These are phyloP conservation scores for Ormyrus thymus DNA, from an alignment of 2,888 invertebrate genomes.

Conservation along the genomic window DNA sequence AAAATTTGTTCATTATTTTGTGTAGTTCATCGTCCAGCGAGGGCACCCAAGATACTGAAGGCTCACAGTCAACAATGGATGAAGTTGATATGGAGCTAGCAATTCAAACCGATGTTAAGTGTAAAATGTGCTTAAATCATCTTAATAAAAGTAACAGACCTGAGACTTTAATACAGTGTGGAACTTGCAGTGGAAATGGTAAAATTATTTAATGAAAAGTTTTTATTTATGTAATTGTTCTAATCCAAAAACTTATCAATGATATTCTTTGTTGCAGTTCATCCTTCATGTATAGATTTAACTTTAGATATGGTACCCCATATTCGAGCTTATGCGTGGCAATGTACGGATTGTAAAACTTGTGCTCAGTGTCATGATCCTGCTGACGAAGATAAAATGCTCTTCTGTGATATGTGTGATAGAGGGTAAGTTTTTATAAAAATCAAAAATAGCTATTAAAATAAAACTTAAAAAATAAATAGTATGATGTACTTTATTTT, in stretches of 20 bases:
- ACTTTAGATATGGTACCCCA: constrained; percentile 88
- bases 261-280: constrained; percentile 77
- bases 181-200: constrained; percentile 80
- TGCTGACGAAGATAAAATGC: constrained; percentile 92
- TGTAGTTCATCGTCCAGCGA: constrained; percentile 74
- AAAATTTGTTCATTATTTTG: constrained; percentile 32
- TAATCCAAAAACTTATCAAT: constrained; percentile 13
- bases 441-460: not conserved
- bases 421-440: constrained; percentile 78
- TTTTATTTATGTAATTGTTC: not conserved
- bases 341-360: constrained; percentile 94
- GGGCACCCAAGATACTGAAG: constrained; percentile 74
- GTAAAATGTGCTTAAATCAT: constrained; percentile 76
- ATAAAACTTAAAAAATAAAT: not conserved
- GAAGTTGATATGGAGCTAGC: constrained; percentile 72
- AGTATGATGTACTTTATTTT: not conserved
- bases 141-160: constrained; percentile 75
- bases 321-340: constrained; percentile 92
- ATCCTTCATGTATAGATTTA: constrained; percentile 92
- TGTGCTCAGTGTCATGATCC: constrained; percentile 90
- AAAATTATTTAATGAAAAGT: constrained; percentile 60
- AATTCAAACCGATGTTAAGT: constrained; percentile 72
- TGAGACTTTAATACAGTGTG: constrained; percentile 79
- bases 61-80: constrained; percentile 73
- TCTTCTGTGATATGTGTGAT: constrained; percentile 96